Evolutionary conservation across 1,140 invertebrate species (phyloP).

Genomic region (Lutraria rhynchaena): DNA sequence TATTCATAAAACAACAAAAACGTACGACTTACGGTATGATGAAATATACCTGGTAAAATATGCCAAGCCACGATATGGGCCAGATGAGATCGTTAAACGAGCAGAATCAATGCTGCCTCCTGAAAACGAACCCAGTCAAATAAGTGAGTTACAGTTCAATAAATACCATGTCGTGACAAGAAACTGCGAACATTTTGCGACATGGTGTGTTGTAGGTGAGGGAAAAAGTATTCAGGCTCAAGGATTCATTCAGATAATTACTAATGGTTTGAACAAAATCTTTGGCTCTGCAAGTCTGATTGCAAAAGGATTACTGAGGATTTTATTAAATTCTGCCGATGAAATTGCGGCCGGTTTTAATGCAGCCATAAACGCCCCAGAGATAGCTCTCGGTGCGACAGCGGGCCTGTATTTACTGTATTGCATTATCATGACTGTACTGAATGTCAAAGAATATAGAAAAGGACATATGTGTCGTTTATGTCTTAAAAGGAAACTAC

Average conservation of each 20-base stretch:
- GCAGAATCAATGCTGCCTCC: constrained; percentile 36
- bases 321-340: constrained; percentile 12
- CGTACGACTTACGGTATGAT: constrained; percentile 18
- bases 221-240: constrained; percentile 32
- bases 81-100: constrained; percentile 21
- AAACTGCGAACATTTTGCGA: constrained; percentile 54
- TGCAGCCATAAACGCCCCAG: background rate
- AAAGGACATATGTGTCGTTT: constrained; percentile 13
- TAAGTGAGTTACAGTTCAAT: background rate
- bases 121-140: background rate
- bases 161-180: constrained; percentile 9
- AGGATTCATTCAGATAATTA: background rate
- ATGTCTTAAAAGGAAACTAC: constrained; percentile 31
- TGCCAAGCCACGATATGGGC: constrained; percentile 2
- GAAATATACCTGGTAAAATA: constrained; percentile 30
- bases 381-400: constrained; percentile 4
- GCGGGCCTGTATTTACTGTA: constrained; percentile 23
- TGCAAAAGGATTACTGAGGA: constrained; percentile 1
- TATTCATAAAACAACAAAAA: constrained; percentile 3
- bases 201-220: constrained; percentile 48
- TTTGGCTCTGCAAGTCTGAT: constrained; percentile 15
- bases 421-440: constrained; percentile 15
- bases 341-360: constrained; percentile 22
- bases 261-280: background rate
- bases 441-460: background rate